Conservation (phyloP, 2,113 vertebrate genomes). For the Trinectes maculatus region DNA sequence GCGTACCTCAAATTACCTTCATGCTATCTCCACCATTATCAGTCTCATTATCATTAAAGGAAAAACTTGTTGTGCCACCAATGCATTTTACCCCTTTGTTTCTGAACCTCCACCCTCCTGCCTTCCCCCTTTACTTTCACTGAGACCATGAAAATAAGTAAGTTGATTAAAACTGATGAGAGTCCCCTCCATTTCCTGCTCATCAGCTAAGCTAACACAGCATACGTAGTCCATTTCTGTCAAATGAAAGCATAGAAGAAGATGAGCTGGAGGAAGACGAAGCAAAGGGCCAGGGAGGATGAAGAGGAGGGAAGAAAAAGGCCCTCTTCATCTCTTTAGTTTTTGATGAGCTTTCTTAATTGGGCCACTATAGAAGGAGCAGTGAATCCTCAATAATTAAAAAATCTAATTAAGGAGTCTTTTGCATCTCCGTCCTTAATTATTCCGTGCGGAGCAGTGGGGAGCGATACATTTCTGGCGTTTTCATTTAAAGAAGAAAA, state of each 20-base stretch:
- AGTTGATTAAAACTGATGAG: conserved; percentile 71
- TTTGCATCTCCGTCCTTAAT: conserved; percentile 83
- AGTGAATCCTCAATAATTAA: conserved; percentile 86
- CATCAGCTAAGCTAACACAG: conserved; percentile 67
- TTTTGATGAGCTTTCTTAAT: conserved; percentile 83
- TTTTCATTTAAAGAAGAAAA: conserved; percentile 76
- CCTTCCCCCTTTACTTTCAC: conserved; percentile 36
- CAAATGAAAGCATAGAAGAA: conserved; percentile 41
- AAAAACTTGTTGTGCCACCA: conserved; percentile 1
- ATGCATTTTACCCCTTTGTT: conserved; percentile 19
- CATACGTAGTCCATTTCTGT: conserved; percentile 65
- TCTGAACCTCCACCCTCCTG: conserved; percentile 3
- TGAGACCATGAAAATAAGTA: conserved; percentile 46
- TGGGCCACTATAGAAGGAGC: conserved; percentile 81
- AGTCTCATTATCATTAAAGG: conserved; percentile 66
- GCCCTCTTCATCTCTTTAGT: conserved; percentile 72
- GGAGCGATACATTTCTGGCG: conserved; percentile 69
- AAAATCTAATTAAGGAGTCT: conserved; percentile 86
- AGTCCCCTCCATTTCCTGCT: conserved; percentile 54
- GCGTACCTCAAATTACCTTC: conserved; percentile 52
- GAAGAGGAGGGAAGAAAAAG: conserved; percentile 29
- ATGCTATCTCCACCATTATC: conserved; percentile 59
- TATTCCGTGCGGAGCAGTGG: conserved; percentile 76
- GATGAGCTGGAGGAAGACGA: conserved; percentile 19
- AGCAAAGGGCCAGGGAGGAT: not conserved